Conservation (phyloP, 2,888 invertebrate species). For the Trissolcus brochymenae region DNA sequence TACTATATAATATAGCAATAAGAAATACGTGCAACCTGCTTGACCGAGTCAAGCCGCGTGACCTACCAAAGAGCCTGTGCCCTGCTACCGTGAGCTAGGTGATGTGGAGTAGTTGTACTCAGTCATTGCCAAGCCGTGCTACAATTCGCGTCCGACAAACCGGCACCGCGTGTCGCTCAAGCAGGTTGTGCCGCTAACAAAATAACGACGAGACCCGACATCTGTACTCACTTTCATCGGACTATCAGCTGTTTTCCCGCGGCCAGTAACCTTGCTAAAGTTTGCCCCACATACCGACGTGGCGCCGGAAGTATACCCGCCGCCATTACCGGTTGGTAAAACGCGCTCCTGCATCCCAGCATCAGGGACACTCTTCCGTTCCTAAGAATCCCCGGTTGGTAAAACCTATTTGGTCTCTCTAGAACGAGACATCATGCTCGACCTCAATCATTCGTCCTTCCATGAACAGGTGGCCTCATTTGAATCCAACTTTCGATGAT, state of each 20-base stretch:
- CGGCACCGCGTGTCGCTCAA: constrained; percentile 37
- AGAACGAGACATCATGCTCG: not conserved
- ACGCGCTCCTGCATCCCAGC: constrained; percentile 10
- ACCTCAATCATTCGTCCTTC: constrained; percentile 1
- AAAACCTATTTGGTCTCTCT: constrained; percentile 5
- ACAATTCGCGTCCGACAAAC: constrained; percentile 47
- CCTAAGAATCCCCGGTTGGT: constrained; percentile 28
- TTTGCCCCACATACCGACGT: constrained; percentile 21
- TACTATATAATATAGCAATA: constrained; percentile 3
- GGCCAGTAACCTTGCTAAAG: constrained; percentile 14
- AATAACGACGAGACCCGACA: constrained; percentile 44
- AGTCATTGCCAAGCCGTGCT: constrained; percentile 51
- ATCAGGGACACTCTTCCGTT: constrained; percentile 22
- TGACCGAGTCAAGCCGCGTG: constrained; percentile 53
- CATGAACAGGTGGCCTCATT: constrained; percentile 6
- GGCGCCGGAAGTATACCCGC: constrained; percentile 30
- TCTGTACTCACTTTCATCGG: constrained; percentile 26
- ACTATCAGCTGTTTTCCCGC: constrained; percentile 32
- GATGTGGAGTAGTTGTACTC: constrained; percentile 42
- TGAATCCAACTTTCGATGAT: not conserved
- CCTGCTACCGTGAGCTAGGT: constrained; percentile 42
- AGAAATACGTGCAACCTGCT: constrained; percentile 51
- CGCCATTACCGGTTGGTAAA: constrained; percentile 43
- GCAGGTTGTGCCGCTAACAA: constrained; percentile 25
- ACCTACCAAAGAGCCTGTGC: constrained; percentile 54